Conservation (phyloP, 2,888 invertebrate species). For the Linnaemya vulpina region DNA sequence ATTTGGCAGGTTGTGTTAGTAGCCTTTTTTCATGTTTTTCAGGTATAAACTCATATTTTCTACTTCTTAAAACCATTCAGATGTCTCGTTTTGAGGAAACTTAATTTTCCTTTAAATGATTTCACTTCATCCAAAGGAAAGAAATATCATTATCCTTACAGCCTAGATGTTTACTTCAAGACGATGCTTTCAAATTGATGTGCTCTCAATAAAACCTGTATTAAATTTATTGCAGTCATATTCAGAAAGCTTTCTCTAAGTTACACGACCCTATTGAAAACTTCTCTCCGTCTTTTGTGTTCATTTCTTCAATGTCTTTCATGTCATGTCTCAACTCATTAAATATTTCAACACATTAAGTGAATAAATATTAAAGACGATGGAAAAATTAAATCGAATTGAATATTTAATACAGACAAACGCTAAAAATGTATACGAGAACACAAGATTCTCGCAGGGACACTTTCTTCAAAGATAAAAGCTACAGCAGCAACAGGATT, state of each 20-base stretch:
- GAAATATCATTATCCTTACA: neutral
- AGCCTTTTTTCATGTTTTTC: too few species aligned
- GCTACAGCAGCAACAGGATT: neutral
- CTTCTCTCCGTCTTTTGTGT: neutral
- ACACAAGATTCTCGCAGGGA: constrained; percentile 42
- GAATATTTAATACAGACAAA: constrained; percentile 55
- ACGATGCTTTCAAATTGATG: neutral
- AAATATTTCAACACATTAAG: constrained; percentile 59
- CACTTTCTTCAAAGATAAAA: constrained; percentile 7
- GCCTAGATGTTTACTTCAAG: neutral
- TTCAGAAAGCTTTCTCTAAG: neutral
- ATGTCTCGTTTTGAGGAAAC: too few species aligned
- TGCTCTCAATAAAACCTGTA: neutral
- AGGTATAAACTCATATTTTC: too few species aligned
- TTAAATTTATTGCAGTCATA: neutral
- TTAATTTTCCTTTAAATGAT: too few species aligned
- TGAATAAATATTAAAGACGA: constrained; percentile 48
- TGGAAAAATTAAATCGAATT: constrained; percentile 50
- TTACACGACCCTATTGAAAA: neutral
- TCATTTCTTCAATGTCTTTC: neutral
- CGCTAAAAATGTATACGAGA: constrained; percentile 24
- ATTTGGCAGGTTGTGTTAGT: too few species aligned
- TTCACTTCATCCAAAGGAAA: too few species aligned
- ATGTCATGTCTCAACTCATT: constrained; percentile 43
- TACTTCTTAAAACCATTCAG: too few species aligned